These are phyloP conservation scores for Druceiella hillmani DNA, from an alignment of 2,888 invertebrate species.

Conservation along the genomic window DNA sequence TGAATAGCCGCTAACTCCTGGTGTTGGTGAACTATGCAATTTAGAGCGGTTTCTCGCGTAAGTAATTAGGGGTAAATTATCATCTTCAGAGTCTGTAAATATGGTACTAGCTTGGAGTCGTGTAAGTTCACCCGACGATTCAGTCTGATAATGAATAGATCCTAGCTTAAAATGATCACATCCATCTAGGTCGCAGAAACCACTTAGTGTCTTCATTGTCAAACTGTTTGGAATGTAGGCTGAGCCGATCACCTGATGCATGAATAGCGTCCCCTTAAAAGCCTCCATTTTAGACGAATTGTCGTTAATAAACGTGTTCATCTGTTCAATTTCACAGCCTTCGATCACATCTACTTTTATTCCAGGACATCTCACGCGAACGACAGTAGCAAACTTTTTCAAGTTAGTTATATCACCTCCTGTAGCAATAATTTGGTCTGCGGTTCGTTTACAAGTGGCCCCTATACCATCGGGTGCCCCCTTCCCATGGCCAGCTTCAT, in stretches of 20 bases:
- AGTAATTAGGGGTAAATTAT: too few relatives aligned
- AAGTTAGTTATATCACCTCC: slow-evolving; percentile 28
- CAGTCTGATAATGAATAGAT: slow-evolving; percentile 15
- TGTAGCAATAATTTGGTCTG: slow-evolving; percentile 27
- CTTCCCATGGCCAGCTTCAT: slow-evolving; percentile 29
- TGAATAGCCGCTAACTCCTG: too few relatives aligned
- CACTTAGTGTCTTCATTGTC: slow-evolving; percentile 24
- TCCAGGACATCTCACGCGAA: slow-evolving; percentile 20
- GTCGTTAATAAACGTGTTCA: slow-evolving; percentile 19
- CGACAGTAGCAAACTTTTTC: slow-evolving; percentile 20
- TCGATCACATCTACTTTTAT: slow-evolving; percentile 19
- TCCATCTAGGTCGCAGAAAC: slow-evolving; percentile 20
- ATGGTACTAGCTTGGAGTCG: too few relatives aligned
- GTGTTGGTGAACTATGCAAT: too few relatives aligned
- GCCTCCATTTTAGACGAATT: slow-evolving; percentile 17
- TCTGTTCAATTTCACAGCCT: slow-evolving; percentile 22
- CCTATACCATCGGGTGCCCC: slow-evolving; percentile 30
- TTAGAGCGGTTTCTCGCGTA: too few relatives aligned
- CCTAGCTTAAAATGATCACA: slow-evolving; percentile 17
- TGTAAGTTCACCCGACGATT: too few relatives aligned
- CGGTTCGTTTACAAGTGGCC: slow-evolving; percentile 29
- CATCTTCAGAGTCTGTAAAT: too few relatives aligned
- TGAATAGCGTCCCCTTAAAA: slow-evolving; percentile 24
- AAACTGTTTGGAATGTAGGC: slow-evolving; percentile 20
- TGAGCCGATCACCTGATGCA: slow-evolving; percentile 22